Conservation (phyloP, 2,797 vertebrate genomes). For the Hephaestus fuliginosus region DNA sequence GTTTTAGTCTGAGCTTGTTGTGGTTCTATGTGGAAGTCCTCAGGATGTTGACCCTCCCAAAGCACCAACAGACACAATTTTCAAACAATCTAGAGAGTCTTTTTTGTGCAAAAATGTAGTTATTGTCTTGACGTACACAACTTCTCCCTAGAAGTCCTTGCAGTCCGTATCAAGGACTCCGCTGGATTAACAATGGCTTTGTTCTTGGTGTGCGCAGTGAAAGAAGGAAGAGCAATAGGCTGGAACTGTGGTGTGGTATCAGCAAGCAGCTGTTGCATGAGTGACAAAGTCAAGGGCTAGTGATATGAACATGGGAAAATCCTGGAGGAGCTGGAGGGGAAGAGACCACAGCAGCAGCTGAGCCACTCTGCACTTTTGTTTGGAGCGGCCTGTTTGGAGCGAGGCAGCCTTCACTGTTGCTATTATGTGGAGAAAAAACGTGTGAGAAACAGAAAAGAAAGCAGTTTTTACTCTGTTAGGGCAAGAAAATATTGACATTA, state of each 20-base stretch:
- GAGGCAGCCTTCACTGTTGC: conserved; percentile 44
- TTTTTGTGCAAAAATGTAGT: conserved; percentile 65
- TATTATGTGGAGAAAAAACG: conserved; percentile 31
- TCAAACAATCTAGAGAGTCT: conserved; percentile 62
- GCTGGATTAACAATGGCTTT: conserved; percentile 82
- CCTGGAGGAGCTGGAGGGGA: conserved; percentile 82
- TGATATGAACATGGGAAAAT: conserved; percentile 91
- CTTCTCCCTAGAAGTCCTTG: conserved; percentile 79
- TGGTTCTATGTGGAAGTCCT: conserved; percentile 79
- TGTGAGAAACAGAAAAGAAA: conserved; percentile 71
- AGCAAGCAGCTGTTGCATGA: conserved; percentile 92
- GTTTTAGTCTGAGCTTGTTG: conserved; percentile 75
- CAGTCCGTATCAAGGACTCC: conserved; percentile 82
- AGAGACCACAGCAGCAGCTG: conserved; percentile 86
- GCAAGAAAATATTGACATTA: conserved; percentile 57
- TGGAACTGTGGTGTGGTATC: conserved; percentile 88
- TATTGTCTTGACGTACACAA: conserved; percentile 69
- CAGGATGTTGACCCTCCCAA: conserved; percentile 80
- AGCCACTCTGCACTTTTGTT: conserved; percentile 62
- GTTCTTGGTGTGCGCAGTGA: conserved; percentile 82
- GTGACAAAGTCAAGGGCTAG: conserved; percentile 90
- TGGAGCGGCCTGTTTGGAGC: conserved; percentile 15
- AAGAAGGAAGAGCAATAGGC: conserved; percentile 77
- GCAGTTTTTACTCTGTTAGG: conserved; percentile 50
- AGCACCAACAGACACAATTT: conserved; percentile 77